A percentile compares a stretch with the other conserved stretches of the same genome.
Conservation (phyloP, 92 coral and sea anemone species). For the Palythoa grandiflora region DNA sequence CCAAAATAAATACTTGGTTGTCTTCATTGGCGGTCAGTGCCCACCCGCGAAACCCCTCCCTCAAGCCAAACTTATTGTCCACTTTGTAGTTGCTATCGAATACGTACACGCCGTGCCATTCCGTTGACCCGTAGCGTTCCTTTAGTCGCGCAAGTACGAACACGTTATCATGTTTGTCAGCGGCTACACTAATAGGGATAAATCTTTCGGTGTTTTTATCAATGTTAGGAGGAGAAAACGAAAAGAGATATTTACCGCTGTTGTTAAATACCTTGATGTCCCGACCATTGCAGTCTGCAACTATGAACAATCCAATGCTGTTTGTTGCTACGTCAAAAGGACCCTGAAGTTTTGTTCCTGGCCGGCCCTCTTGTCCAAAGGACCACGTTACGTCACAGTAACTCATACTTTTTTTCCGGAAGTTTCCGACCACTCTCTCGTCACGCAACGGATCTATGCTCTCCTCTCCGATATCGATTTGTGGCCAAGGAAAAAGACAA, state of each 20-base stretch:
- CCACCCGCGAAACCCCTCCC: slow-evolving; percentile 52
- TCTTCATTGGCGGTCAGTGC: slow-evolving; percentile 21
- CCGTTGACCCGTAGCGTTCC: slow-evolving; percentile 45
- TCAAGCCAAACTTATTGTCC: slow-evolving; percentile 34
- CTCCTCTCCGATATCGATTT: slow-evolving; percentile 37
- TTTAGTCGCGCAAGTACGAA: slow-evolving; percentile 46
- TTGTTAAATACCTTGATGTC: slow-evolving; percentile 45
- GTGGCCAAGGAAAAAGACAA: slow-evolving; percentile 52
- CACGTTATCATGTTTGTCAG: slow-evolving; percentile 48
- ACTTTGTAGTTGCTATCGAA: slow-evolving; percentile 40
- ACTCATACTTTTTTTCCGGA: slow-evolving; percentile 38
- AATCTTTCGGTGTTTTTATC: slow-evolving; percentile 34
- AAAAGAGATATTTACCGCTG: slow-evolving; percentile 34
- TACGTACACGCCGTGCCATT: slow-evolving; percentile 44
- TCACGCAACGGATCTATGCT: slow-evolving; percentile 55
- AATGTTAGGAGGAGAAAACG: slow-evolving; percentile 42
- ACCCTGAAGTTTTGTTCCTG: slow-evolving; percentile 40
- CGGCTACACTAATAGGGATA: slow-evolving; percentile 44
- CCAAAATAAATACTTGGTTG: slow-evolving; percentile 24
- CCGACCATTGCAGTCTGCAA: slow-evolving; percentile 48
- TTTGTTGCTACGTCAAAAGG: slow-evolving; percentile 37
- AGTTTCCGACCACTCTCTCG: slow-evolving; percentile 46
- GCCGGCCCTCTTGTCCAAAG: slow-evolving; percentile 50
- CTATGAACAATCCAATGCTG: slow-evolving; percentile 42
- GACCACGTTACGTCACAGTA: slow-evolving; percentile 52